Evolutionary conservation across 1,140 invertebrate genomes (phyloP), one percentile per base, ranked within the genome.

Genomic region (Drosophila carrolli): DNA sequence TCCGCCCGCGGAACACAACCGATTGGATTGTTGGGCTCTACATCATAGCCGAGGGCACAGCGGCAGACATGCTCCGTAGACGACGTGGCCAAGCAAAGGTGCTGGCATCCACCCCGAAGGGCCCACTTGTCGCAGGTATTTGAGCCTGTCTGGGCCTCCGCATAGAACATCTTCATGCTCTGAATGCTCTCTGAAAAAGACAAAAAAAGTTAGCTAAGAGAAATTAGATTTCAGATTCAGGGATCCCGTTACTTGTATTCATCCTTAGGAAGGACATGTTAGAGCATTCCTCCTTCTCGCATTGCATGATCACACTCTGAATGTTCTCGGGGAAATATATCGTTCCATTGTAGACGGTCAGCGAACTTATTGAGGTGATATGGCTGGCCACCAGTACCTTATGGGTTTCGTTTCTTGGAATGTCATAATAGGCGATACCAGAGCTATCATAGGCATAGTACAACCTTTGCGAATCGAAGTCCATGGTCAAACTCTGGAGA

Each of bases 81-180:
- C 1, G 94, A 94, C 16, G 94, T 93, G 10, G 97, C 95, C 55
- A 98, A 91, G 92, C 97, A 98, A 3, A 98, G 92, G 92, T 98
- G 97, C 63, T 95, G 93, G 91, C 97, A 97, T 35, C 93, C 93
- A 40, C 94, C 94, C 77, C 94, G 95, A 56, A 6, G 88, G 94
- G 84, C 84, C 81, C 50, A 35, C 14, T 53, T 11, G 7, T 90
- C 84, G 75, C 94, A 95, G 0, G 76, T 92, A 81, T 94, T 96
- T 89, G 75, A 90, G 9, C 93, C 93, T 4, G 83, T 93, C 92
- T 96, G 95, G 47, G 94, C 89, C 5, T 92, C 90, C 27, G 94
- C 94, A 93, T 97, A 95, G 89, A 96, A 97, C 59, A 97, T 94
- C 61, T 94, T 94, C 71, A 97, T 91, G 32, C 95, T 94, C 67